Percentiles rank a stretch among this genome's conserved stretches.
Conservation (phyloP, 2,888 invertebrate species). For the Drosophila robusta region DNA sequence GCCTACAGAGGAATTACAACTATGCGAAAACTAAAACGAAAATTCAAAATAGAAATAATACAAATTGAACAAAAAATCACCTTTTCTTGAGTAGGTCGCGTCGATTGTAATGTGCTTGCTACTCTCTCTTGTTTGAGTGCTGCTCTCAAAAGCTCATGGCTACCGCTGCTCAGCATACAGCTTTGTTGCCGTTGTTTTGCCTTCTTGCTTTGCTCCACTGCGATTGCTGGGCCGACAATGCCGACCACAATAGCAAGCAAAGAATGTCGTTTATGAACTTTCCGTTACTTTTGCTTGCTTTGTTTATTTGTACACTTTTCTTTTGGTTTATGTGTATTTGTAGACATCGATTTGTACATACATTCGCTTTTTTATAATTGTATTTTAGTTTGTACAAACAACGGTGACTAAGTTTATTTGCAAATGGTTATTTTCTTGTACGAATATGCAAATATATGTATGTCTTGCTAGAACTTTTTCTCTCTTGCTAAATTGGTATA, state of each 20-base stretch:
- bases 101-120: conserved; percentile 57
- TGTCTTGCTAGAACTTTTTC: conserved; percentile 24
- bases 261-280: conserved; percentile 58
- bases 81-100: conserved; percentile 77
- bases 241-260: conserved; percentile 42
- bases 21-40: conserved; percentile 53
- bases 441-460: conserved; percentile 3
- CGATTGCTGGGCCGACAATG: conserved; percentile 31
- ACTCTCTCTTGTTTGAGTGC: conserved; percentile 37
- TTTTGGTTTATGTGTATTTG: conserved; percentile 26
- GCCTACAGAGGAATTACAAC: conserved; percentile 55
- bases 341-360: conserved; percentile 33
- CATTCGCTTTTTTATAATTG: conserved; percentile 10
- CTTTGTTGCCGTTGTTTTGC: conserved; percentile 38
- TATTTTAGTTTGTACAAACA: conserved; percentile 27
- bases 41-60: conserved; percentile 52
- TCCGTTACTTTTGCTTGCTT: conserved; percentile 57
- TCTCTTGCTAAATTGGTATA: conserved; percentile 40
- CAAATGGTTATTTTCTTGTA: not conserved
- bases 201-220: conserved; percentile 54
- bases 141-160: conserved; percentile 49
- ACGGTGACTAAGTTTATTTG: conserved; percentile 33
- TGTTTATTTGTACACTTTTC: conserved; percentile 43
- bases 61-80: conserved; percentile 70
- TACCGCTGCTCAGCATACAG: conserved; percentile 24